phyloP scores from a whole-genome alignment of 2,888 invertebrate genomes.

The Lagria hirta region DNA sequence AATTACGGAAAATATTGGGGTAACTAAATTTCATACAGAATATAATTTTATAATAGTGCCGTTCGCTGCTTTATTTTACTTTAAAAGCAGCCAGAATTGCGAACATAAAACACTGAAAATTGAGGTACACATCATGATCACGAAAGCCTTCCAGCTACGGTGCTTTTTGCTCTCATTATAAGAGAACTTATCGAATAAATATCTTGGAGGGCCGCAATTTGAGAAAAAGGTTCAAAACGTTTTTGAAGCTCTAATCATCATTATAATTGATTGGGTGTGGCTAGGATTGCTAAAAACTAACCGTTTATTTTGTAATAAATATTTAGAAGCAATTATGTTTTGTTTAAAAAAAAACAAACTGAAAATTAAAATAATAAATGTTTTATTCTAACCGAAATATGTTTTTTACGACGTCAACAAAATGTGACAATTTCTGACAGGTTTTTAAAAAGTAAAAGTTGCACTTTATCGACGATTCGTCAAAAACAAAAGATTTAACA shows the following conservation, averaged over 20 bases:
- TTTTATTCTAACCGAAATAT: conserved; percentile 9
- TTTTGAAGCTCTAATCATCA: conserved; percentile 8
- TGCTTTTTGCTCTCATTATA: conserved; percentile 21
- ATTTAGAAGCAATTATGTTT: too few species aligned
- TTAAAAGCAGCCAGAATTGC: conserved; percentile 16
- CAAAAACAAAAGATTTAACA: too few species aligned
- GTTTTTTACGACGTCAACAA: too few species aligned
- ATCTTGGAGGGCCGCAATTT: conserved; percentile 5
- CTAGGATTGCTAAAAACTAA: background rate
- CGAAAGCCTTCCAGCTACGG: conserved; percentile 30
- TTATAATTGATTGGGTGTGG: conserved; percentile 10
- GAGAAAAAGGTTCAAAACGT: conserved; percentile 6
- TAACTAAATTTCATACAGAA: conserved; percentile 22
- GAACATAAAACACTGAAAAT: conserved; percentile 23
- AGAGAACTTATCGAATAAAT: conserved; percentile 13
- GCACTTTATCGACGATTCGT: too few species aligned
- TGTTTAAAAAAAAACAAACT: conserved; percentile 1
- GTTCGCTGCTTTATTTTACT: conserved; percentile 26
- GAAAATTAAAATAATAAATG: conserved; percentile 6
- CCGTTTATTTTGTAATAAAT: too few species aligned
- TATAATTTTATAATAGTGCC: conserved; percentile 31
- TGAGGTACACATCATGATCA: conserved; percentile 30
- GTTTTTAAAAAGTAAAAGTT: too few species aligned
- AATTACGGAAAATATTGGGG: conserved; percentile 33
- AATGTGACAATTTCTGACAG: too few species aligned